A percentile compares a stretch with the other conserved stretches of the same genome.
These are phyloP conservation scores for Cephus sareptanus DNA, from an alignment of 2,888 invertebrate species.

Conservation along the genomic window DNA sequence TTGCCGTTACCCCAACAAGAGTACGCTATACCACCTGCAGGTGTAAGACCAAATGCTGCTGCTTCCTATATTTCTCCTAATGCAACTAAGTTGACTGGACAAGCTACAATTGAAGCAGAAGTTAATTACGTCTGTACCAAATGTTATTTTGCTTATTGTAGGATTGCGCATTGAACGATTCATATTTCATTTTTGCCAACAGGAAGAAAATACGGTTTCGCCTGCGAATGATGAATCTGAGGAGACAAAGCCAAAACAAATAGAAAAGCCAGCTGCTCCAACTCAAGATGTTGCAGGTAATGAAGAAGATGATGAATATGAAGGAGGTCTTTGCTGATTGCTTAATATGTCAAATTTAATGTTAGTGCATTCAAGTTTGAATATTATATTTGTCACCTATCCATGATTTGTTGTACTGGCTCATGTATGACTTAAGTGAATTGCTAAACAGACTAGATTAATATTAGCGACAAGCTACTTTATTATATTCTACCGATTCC, in stretches of 20 bases:
- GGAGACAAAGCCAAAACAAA: constrained; percentile 17
- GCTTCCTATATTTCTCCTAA: constrained; percentile 74
- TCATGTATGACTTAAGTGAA: no score
- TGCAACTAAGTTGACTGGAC: constrained; percentile 59
- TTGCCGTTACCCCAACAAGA: constrained; percentile 76
- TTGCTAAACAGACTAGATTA: no score
- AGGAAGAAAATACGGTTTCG: constrained; percentile 12
- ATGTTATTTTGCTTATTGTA: not conserved
- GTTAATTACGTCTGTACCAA: constrained; percentile 54
- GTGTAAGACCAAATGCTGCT: constrained; percentile 77
- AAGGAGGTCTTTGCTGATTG: constrained; percentile 45
- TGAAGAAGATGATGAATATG: constrained; percentile 44
- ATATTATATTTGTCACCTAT: no score
- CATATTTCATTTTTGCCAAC: not conserved
- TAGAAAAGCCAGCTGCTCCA: not conserved
- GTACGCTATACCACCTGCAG: constrained; percentile 70
- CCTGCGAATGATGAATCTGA: constrained; percentile 9
- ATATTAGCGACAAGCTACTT: no score
- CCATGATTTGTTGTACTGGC: no score
- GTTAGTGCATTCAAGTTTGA: no score
- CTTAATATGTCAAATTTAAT: not conserved
- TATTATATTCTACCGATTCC: no score
- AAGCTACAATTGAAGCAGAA: constrained; percentile 63
- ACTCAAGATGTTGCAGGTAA: not conserved
- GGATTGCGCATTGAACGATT: no score